phyloP scores from a whole-genome alignment of 2,797 vertebrate genomes.

The Platalea minor region DNA sequence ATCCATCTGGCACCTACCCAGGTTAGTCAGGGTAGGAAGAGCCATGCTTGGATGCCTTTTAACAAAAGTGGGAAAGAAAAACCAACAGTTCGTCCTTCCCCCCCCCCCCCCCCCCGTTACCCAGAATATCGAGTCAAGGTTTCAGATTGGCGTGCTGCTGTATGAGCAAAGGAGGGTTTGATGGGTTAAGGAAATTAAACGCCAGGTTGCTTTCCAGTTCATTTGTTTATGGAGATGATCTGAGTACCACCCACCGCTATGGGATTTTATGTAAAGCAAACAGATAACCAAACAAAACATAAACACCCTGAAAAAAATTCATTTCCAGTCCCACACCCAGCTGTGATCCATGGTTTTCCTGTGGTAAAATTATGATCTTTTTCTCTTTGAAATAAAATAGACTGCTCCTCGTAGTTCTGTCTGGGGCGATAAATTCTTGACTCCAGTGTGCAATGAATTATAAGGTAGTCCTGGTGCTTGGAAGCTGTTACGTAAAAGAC shows the following conservation, averaged over 20 bases:
- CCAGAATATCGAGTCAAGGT: conserved; percentile 34
- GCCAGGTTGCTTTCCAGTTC: conserved; percentile 35
- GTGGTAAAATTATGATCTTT: not conserved
- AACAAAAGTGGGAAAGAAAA: conserved; percentile 62
- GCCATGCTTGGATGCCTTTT: conserved; percentile 55
- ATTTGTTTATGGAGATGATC: conserved; percentile 51
- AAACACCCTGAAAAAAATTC: not conserved
- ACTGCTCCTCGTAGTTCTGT: not conserved
- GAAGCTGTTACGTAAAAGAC: not conserved
- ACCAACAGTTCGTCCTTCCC: not conserved
- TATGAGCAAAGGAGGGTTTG: not conserved
- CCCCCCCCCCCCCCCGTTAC: not conserved
- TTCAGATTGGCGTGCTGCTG: conserved; percentile 27
- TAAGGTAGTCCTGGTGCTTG: not conserved
- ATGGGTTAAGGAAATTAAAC: conserved; percentile 22
- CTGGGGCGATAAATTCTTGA: not conserved
- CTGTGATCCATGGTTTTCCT: not conserved
- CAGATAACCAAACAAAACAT: conserved; percentile 3
- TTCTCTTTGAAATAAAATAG: not conserved
- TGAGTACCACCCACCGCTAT: not conserved
- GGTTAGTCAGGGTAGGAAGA: conserved; percentile 46
- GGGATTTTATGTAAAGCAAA: conserved; percentile 35
- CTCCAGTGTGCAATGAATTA: not conserved
- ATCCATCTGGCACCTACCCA: conserved; percentile 44
- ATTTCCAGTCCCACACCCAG: not conserved